Conservation (phyloP, 2,113 vertebrate species). For the Sinocyclocheilus grahami region DNA sequence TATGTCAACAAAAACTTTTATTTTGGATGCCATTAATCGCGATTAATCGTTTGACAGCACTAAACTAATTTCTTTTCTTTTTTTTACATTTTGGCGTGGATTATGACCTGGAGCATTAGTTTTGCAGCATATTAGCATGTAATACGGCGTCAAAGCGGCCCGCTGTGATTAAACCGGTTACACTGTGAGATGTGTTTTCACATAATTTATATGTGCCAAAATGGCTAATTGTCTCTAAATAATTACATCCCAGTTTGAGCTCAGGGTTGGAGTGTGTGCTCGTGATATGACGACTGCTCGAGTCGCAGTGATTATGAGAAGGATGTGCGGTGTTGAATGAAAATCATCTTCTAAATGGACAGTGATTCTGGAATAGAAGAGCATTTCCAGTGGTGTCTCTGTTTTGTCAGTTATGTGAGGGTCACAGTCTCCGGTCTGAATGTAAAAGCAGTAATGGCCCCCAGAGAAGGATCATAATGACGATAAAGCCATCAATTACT, state of each 20-base stretch:
- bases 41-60: too few species aligned
- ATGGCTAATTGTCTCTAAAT: slow-evolving; percentile 52
- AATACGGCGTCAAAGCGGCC: not conserved
- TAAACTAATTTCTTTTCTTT: not conserved
- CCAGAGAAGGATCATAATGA: slow-evolving; percentile 93
- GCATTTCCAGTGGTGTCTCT: not conserved
- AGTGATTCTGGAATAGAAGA: not conserved
- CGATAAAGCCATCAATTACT: slow-evolving; percentile 95
- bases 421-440: slow-evolving; percentile 87
- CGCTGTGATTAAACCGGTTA: slow-evolving; percentile 28
- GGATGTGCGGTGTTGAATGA: not conserved
- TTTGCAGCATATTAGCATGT: not conserved
- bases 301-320: not conserved
- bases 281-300: not conserved
- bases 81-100: too few species aligned
- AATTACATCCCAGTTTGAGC: slow-evolving; percentile 48
- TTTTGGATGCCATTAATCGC: too few species aligned
- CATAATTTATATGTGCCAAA: slow-evolving; percentile 37
- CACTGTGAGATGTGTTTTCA: slow-evolving; percentile 26
- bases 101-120: not conserved
- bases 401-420: slow-evolving; percentile 78
- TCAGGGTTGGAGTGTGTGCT: slow-evolving; percentile 12
- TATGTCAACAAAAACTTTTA: too few species aligned
- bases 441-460: slow-evolving; percentile 85
- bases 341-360: slow-evolving; percentile 1